Base-by-base conservation (phyloP, 2,797 vertebrate species). In the Arrhamphus sclerolepis region DNA sequence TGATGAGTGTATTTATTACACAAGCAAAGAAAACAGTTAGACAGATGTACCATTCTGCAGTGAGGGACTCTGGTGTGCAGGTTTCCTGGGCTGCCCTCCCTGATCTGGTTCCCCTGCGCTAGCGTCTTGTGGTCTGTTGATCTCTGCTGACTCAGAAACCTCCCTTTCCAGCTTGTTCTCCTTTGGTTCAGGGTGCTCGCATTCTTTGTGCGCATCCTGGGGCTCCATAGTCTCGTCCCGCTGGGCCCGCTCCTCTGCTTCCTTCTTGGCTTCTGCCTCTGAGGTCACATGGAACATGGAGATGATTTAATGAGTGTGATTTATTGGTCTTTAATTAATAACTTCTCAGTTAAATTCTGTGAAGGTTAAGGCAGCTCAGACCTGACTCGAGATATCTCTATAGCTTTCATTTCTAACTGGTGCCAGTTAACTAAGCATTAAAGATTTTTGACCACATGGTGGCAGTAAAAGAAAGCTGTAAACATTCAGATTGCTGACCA, bases 41-140 rank as follows among this genome's bases (percentile, higher is more conserved):
- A 50, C 11, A 28, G 47, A 65, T 77, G 82, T 91, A 96, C 95
- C 94, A 7, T 95, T 96, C 76, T 94, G 95, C 54, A 94, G 72
- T 3, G 70, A 75, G 31, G 76, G 71, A 20, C 28, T 81, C 46
- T 78, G 66, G 44, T 75, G 67, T 4, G 71, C 44, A 40, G 57
- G 11, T 47, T 79, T 76, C 26, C 40, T 83, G 0, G 83, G 64
- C 59, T 70, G 68, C 1, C 44, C 47, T 31, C 20, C 78, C 46
- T 78, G 47, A 46, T 80, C 81, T 0, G 77, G 24, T 17, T 75
- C 81, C 54, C 8, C 82, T 1, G 57, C 24, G 74, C 72, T 56
- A 17, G 60, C 80, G 54, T 87, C 85, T 70, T 74, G 24, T 24
- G 78, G 75, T 56, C 71, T 66, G 82, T 50, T 71, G 72, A 71